Evolutionary conservation across 2,113 vertebrate species (phyloP).

Genomic region (Edolisoma coerulescens): DNA sequence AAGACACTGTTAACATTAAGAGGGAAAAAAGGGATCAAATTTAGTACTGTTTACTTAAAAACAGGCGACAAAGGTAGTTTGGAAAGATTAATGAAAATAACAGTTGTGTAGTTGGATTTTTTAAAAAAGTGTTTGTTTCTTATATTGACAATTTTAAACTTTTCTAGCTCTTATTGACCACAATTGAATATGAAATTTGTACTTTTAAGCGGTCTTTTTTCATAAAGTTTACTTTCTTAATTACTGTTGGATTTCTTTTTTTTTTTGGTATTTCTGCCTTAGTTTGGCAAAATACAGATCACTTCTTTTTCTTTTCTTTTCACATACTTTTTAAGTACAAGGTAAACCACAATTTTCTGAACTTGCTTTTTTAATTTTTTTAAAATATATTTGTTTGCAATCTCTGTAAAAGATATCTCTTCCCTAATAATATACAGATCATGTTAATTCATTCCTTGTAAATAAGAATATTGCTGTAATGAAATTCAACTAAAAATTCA

Average conservation of each 20-base stretch:
- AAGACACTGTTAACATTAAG: neutral
- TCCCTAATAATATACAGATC: neutral
- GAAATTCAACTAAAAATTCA: neutral
- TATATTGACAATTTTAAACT: neutral
- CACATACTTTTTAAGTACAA: neutral
- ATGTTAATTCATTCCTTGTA: neutral
- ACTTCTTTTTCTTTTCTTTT: neutral
- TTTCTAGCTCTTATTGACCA: neutral
- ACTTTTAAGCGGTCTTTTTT: neutral
- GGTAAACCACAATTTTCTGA: neutral
- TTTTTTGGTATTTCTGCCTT: neutral
- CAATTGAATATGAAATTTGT: neutral
- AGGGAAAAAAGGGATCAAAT: rapidly evolving
- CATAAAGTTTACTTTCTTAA: neutral
- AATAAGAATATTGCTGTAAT: neutral
- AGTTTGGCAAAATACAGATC: neutral
- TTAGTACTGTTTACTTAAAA: neutral
- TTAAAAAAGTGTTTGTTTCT: neutral
- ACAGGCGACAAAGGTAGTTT: neutral
- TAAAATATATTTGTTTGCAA: neutral
- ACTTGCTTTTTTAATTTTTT: neutral
- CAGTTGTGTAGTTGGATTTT: neutral
- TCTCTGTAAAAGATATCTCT: neutral
- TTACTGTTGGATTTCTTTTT: neutral
- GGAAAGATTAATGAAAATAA: too few species aligned